Evolutionary conservation across 1,140 invertebrate species (phyloP).

Genomic region (Dufourea novaeangliae): DNA sequence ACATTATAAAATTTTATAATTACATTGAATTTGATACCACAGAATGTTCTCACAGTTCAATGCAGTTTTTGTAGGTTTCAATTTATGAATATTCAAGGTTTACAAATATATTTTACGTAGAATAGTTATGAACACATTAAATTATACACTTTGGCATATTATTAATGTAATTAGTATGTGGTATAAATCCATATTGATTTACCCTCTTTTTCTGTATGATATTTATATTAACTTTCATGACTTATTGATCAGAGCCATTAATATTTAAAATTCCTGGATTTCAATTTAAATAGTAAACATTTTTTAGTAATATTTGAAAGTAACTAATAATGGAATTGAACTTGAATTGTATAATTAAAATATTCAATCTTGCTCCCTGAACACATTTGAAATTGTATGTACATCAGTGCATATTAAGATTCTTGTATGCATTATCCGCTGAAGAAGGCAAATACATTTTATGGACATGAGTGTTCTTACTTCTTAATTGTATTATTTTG

Average conservation of each 20-base stretch:
- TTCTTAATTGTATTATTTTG: not conserved
- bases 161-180: not conserved
- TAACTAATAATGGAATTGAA: not conserved
- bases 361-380: not conserved
- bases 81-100: not conserved
- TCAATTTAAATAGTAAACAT: not conserved
- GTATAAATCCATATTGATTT: constrained; percentile 14
- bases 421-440: constrained; percentile 4
- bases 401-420: constrained; percentile 18
- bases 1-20: constrained; percentile 20
- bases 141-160: not conserved
- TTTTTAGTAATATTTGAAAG: not conserved
- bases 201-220: not conserved
- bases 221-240: not conserved
- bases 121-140: not conserved
- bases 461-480: constrained; percentile 26
- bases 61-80: not conserved
- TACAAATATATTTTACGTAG: not conserved
- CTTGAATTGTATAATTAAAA: not conserved
- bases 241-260: not conserved
- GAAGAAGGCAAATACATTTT: constrained; percentile 32
- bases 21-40: constrained; percentile 1
- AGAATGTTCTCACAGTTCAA: constrained; percentile 5
- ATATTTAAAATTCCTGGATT: not conserved
- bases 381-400: constrained; percentile 2